phyloP scores from a whole-genome alignment of 92 coral and sea anemone species.

The Umimayanthus chanpuru region DNA sequence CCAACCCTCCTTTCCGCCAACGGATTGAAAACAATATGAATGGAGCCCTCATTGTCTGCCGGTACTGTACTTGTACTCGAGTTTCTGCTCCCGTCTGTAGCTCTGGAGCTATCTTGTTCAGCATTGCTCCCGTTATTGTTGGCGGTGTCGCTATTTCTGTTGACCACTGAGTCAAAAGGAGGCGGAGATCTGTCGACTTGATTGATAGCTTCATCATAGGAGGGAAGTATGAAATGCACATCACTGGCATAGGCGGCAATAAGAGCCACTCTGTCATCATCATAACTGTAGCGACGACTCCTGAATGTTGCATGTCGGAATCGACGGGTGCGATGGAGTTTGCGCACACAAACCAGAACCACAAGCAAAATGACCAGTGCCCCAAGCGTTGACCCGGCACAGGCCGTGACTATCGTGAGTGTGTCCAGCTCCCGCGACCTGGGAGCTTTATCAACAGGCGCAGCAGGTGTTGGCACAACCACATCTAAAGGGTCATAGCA shows the following conservation, averaged over 20 bases:
- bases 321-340: constrained; percentile 88
- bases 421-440: constrained; percentile 70
- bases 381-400: constrained; percentile 94
- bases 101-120: background rate
- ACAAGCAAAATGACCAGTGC: constrained; percentile 84
- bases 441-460: background rate
- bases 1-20: constrained; percentile 17
- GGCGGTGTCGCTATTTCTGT: constrained; percentile 8
- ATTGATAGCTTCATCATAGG: constrained; percentile 95
- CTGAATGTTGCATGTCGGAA: constrained; percentile 65
- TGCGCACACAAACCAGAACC: constrained; percentile 82
- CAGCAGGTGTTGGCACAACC: background rate
- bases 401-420: constrained; percentile 91
- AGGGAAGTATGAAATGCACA: constrained; percentile 86
- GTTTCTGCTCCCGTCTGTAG: background rate
- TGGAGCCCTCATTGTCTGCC: background rate
- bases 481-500: background rate
- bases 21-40: constrained; percentile 38
- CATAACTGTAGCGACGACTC: constrained; percentile 81
- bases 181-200: constrained; percentile 88
- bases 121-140: constrained; percentile 18
- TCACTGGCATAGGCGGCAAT: constrained; percentile 86
- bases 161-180: constrained; percentile 79
- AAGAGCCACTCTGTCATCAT: constrained; percentile 88
- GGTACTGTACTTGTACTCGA: constrained; percentile 14